Evolutionary conservation across 2,888 invertebrate genomes (phyloP), one percentile per base, ranked within the genome.

Genomic region (Litoditis marina): DNA sequence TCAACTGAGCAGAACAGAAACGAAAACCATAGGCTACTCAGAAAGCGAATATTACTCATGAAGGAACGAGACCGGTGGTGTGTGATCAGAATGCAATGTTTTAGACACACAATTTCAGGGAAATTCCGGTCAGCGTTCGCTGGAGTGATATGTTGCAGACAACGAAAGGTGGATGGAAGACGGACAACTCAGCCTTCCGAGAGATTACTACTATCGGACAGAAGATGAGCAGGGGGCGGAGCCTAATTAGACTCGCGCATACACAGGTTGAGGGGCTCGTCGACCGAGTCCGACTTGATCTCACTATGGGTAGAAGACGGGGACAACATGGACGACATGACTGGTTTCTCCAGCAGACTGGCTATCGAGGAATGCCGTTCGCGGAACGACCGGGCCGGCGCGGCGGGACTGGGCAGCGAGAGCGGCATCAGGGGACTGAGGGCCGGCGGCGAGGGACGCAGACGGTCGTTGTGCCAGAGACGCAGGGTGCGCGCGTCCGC

Each of bases 141-240:
- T 22, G 74, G 81, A 50, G 78, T 76, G 8, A 76, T 77, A 22
- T 76, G 77, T 85, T 96, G 77, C 49, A 34, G 63, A 11, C 50
- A 19, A n/a, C n/a, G n/a, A n/a, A n/a, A n/a, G n/a, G n/a, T n/a
- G n/a, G n/a, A n/a, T n/a, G n/a, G n/a, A n/a, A n/a, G n/a, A n/a
- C n/a, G n/a, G n/a, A n/a, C n/a, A n/a, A n/a, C n/a, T n/a, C n/a
- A n/a, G n/a, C n/a, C n/a, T n/a, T n/a, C n/a, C n/a, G n/a, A n/a
- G n/a, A n/a, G n/a, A n/a, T n/a, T n/a, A n/a, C n/a, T n/a, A n/a
- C n/a, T n/a, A n/a, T n/a, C n/a, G n/a, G n/a, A n/a, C n/a, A n/a
- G n/a, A n/a, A n/a, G n/a, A n/a, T n/a, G n/a, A n/a, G n/a, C n/a
- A n/a, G 49, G 13, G 16, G 47, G n/a, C 27, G 57, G 46, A n/a